A percentile compares a stretch with the other conserved stretches of the same genome.
Conservation (phyloP, 2,797 vertebrate species). For the Rhinella marina region DNA sequence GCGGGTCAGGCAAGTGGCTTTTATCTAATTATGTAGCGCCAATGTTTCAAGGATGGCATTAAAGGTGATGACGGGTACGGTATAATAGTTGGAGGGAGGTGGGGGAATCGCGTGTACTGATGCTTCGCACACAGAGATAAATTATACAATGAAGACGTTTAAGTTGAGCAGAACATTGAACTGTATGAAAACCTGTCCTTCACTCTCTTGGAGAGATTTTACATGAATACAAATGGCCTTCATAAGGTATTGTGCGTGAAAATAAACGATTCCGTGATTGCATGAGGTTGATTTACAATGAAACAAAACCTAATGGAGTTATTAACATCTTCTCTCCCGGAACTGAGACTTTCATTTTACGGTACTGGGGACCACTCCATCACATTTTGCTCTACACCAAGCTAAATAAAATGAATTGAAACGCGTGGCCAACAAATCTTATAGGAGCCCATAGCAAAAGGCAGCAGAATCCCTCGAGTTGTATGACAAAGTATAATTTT, state of each 20-base stretch:
- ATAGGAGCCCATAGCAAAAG: no score
- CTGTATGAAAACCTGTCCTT: constrained; percentile 44
- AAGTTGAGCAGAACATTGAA: constrained; percentile 26
- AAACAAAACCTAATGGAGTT: constrained; percentile 19
- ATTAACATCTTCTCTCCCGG: not conserved
- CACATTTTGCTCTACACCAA: no score
- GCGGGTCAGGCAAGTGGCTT: constrained; percentile 61
- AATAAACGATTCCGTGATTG: constrained; percentile 12
- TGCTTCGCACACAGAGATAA: constrained; percentile 19
- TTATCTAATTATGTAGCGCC: constrained; percentile 61
- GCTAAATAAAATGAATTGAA: no score
- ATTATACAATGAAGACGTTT: constrained; percentile 17
- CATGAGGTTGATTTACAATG: not conserved
- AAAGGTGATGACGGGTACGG: constrained; percentile 51
- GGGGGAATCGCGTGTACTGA: not conserved
- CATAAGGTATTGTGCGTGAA: constrained; percentile 39
- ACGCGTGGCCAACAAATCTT: no score
- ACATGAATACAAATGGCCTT: constrained; percentile 24
- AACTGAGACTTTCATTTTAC: not conserved
- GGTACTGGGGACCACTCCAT: not conserved
- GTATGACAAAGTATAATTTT: no score
- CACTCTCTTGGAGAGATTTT: constrained; percentile 14
- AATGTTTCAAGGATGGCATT: constrained; percentile 54
- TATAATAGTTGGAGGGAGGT: constrained; percentile 23
- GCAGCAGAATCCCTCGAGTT: no score